These are phyloP conservation scores for Cryptus viduatorius DNA, from an alignment of 2,888 invertebrate species.

Conservation along the genomic window DNA sequence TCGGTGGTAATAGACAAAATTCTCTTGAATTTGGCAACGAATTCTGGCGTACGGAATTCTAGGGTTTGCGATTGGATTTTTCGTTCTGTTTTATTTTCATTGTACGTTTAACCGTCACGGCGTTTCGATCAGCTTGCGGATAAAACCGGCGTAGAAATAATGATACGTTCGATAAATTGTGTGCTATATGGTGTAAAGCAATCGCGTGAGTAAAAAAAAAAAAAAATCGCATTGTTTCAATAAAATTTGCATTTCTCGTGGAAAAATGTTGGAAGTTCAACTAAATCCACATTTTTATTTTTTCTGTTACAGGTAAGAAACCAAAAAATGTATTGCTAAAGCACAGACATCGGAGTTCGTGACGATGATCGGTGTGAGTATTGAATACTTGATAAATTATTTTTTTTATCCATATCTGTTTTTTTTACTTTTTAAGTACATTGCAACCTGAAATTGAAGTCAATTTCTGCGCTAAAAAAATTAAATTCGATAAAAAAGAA, in stretches of 20 bases:
- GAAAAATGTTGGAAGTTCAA: too few species aligned
- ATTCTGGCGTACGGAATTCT: slow-evolving; percentile 38
- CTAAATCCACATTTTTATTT: neutral
- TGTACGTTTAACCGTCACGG: slow-evolving; percentile 31
- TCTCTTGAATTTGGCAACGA: slow-evolving; percentile 65
- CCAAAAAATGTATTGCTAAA: slow-evolving; percentile 1
- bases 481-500: too few species aligned
- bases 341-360: slow-evolving; percentile 3
- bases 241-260: neutral
- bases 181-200: neutral
- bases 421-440: too few species aligned
- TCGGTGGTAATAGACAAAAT: slow-evolving; percentile 55
- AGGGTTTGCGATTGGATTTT: slow-evolving; percentile 17
- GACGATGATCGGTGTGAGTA: neutral
- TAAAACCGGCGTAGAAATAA: neutral
- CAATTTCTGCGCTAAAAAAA: too few species aligned
- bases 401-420: neutral
- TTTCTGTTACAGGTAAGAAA: neutral
- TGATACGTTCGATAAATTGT: neutral
- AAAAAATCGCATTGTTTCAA: neutral
- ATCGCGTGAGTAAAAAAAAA: neutral
- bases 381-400: neutral
- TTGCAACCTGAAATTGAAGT: too few species aligned
- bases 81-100: slow-evolving; percentile 32
- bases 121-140: neutral